Conservation (phyloP, 2,113 vertebrate species). For the Otocyon megalotis region DNA sequence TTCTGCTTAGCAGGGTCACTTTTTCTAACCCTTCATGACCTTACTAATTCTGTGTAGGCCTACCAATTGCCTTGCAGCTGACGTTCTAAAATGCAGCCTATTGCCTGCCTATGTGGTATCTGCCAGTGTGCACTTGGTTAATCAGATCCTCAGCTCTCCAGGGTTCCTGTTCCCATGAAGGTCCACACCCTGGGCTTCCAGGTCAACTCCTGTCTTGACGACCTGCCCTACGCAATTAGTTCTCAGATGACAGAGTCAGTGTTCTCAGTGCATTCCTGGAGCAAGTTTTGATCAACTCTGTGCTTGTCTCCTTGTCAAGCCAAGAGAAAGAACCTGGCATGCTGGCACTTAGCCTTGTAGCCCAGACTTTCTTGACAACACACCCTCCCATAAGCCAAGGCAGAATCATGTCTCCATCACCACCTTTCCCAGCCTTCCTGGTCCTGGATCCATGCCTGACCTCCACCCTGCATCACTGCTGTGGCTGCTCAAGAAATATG, state of each 20-base stretch:
- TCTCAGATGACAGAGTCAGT: not conserved
- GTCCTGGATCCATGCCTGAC: constrained; percentile 61
- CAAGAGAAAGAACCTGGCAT: not conserved
- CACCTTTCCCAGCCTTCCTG: constrained; percentile 52
- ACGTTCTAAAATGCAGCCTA: not conserved
- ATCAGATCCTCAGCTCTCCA: not conserved
- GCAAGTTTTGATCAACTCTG: constrained; percentile 38
- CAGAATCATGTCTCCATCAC: constrained; percentile 61
- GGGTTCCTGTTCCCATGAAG: not conserved
- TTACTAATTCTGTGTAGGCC: not conserved
- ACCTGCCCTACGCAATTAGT: not conserved
- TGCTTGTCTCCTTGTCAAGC: constrained; percentile 48
- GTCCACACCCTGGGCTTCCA: not conserved
- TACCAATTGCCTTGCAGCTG: not conserved
- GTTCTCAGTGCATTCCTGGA: not conserved
- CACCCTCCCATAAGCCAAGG: constrained; percentile 44
- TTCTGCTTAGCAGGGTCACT: not conserved
- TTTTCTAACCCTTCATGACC: not conserved
- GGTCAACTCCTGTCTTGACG: not conserved
- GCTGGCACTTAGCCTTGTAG: constrained; percentile 13
- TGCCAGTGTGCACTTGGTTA: not conserved
- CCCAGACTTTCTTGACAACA: constrained; percentile 54
- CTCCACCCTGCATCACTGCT: constrained; percentile 48
- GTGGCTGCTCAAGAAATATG: constrained; percentile 58
- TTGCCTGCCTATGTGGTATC: not conserved